Base-by-base conservation (phyloP, 1,140 invertebrate species). In the Pseudachorutes palmiensis region DNA sequence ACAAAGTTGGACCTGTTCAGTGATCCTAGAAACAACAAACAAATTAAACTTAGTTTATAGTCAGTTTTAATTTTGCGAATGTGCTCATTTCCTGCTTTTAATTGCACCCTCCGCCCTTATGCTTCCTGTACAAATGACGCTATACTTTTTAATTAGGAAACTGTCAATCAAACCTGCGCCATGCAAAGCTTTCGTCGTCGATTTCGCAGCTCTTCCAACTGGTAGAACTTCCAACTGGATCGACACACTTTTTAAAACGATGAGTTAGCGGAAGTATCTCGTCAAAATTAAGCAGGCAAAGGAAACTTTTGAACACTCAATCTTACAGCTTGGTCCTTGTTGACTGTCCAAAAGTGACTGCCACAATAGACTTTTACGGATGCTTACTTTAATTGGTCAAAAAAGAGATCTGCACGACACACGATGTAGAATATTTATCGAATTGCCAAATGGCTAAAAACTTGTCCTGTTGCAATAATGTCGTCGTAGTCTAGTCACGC, bases 1-100 rank as follows among this genome's bases (percentile, higher is more conserved):
- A 74, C 66, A 65, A 74, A 74, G 59, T 73, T 69, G 22, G 67
- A 65, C 33, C 70, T 49, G 51, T 70, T 73, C 12, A 73, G 65
- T 70, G 72, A 70, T 45, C 72, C 72, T 73, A 51, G 49, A 64
- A 64, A 58, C 19, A 24, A 5, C 62, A 41, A 62, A n/a, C n/a
- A n/a, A n/a, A n/a, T n/a, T n/a, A n/a, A n/a, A n/a, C n/a, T n/a
- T n/a, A n/a, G 48, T 41, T 41, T 33, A 57, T 41, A 41, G 19
- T 41, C 19, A 55, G 51, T 24, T 5, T 24, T 55, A n/a, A 55
- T 24, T n/a, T 55, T 5, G 5, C 9, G 9, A 55, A 55, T 24
- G 22, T 9, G 36, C 5, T 9, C 19, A 41, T 41, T 41, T 41
- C 36, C 36, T 41, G 36, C 36, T 41, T 41, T 55, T n/a, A n/a